phyloP scores from a whole-genome alignment of 2,797 vertebrate species.

The Menidia menidia region DNA sequence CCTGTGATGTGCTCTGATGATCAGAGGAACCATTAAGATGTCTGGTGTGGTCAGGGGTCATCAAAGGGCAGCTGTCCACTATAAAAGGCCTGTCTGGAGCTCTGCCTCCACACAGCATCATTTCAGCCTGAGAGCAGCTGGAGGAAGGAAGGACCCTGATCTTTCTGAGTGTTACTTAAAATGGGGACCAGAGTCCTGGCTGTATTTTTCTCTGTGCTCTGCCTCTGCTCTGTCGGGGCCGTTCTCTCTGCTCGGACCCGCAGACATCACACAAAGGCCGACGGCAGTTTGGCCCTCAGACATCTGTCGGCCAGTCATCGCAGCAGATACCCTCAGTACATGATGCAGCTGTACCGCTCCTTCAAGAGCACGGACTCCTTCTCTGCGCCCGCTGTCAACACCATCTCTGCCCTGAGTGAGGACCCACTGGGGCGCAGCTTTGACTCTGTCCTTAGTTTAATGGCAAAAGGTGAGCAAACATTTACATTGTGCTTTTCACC shows the following conservation, averaged over 20 bases:
- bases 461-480: slow-evolving; percentile 82
- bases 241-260: slow-evolving; percentile 10
- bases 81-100: slow-evolving; percentile 74
- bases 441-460: slow-evolving; percentile 84
- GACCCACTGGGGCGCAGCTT: slow-evolving; percentile 56
- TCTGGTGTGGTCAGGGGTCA: slow-evolving; percentile 80
- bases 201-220: slow-evolving; percentile 26
- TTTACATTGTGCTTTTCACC: neutral
- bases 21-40: slow-evolving; percentile 80
- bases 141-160: slow-evolving; percentile 54
- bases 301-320: slow-evolving; percentile 48
- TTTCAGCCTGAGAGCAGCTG: slow-evolving; percentile 62
- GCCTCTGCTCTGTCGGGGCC: slow-evolving; percentile 36
- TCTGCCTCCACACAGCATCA: slow-evolving; percentile 66
- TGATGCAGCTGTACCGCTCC: slow-evolving; percentile 89
- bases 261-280: slow-evolving; percentile 10
- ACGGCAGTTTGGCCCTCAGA: slow-evolving; percentile 30
- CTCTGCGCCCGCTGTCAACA: slow-evolving; percentile 26
- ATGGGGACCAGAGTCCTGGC: slow-evolving; percentile 54
- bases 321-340: slow-evolving; percentile 80
- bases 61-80: slow-evolving; percentile 82
- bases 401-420: slow-evolving; percentile 30
- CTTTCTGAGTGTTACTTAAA: slow-evolving; percentile 24
- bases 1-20: slow-evolving; percentile 75
- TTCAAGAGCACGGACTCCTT: slow-evolving; percentile 56